Evolutionary conservation across 2,113 vertebrate species (phyloP).

Genomic region (Equus quagga): DNA sequence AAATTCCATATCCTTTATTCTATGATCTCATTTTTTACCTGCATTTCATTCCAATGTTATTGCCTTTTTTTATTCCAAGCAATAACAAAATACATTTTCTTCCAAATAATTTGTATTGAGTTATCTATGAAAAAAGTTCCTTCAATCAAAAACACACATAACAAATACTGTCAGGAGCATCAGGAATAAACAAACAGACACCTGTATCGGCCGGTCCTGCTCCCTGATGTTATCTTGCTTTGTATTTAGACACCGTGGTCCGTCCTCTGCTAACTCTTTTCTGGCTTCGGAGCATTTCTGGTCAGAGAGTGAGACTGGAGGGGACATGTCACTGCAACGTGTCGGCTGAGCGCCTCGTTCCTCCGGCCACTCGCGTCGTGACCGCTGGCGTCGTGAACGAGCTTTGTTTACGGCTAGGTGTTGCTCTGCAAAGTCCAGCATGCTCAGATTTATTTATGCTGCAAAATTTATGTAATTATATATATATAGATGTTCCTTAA

Average conservation of each 20-base stretch:
- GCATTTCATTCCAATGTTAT: constrained; percentile 33
- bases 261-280: neutral
- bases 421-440: neutral
- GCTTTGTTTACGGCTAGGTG: neutral
- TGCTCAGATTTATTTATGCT: neutral
- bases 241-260: accelerated
- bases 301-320: neutral
- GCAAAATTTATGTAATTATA: neutral
- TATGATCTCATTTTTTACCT: constrained; percentile 58
- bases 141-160: neutral
- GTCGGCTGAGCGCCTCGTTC: too few species aligned
- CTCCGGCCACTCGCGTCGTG: neutral
- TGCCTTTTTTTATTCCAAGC: constrained; percentile 61
- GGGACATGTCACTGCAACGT: accelerated
- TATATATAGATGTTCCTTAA: constrained; percentile 3
- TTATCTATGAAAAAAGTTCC: constrained; percentile 51
- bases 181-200: neutral
- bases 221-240: accelerated
- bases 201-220: neutral
- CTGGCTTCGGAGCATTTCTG: neutral
- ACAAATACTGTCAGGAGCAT: neutral
- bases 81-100: constrained; percentile 71
- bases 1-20: constrained; percentile 7
- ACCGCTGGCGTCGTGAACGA: too few species aligned
- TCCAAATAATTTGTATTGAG: constrained; percentile 63